phyloP scores from a whole-genome alignment of 2,113 vertebrate genomes.

The Entelurus aequoreus region DNA sequence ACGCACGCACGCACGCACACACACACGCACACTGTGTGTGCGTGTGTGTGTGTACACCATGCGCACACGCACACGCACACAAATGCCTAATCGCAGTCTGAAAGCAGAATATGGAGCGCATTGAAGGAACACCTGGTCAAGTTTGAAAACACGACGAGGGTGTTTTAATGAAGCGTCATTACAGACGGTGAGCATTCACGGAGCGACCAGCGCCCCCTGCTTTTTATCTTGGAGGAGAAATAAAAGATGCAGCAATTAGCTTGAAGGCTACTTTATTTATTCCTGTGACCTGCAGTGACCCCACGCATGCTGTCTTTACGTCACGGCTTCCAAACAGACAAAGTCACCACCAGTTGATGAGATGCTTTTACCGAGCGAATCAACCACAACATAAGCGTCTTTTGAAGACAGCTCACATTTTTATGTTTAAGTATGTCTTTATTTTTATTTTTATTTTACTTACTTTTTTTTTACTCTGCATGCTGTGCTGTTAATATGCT shows the following conservation, averaged over 20 bases:
- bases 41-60: neutral
- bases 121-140: slow-evolving; percentile 95
- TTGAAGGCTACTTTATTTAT: slow-evolving; percentile 87
- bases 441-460: too few species aligned
- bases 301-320: slow-evolving; percentile 89
- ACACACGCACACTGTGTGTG: too few species aligned
- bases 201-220: slow-evolving; percentile 59
- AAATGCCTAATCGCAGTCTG: slow-evolving; percentile 6
- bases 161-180: slow-evolving; percentile 83
- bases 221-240: slow-evolving; percentile 53
- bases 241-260: slow-evolving; percentile 92
- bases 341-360: slow-evolving; percentile 38
- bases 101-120: slow-evolving; percentile 67
- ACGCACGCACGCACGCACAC: too few species aligned
- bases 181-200: slow-evolving; percentile 76
- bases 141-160: slow-evolving; percentile 88
- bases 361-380: slow-evolving; percentile 16
- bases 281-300: slow-evolving; percentile 89
- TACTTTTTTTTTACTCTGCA: too few species aligned
- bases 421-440: too few species aligned
- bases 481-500: too few species aligned
- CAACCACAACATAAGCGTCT: too few species aligned
- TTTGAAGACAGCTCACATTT: too few species aligned
- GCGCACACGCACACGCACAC: slow-evolving; percentile 9
- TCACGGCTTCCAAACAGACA: slow-evolving; percentile 75